Evolutionary conservation across 2,888 invertebrate genomes (phyloP), one percentile per base, ranked within the genome.

Genomic region (Drosophila tanythrix): DNA sequence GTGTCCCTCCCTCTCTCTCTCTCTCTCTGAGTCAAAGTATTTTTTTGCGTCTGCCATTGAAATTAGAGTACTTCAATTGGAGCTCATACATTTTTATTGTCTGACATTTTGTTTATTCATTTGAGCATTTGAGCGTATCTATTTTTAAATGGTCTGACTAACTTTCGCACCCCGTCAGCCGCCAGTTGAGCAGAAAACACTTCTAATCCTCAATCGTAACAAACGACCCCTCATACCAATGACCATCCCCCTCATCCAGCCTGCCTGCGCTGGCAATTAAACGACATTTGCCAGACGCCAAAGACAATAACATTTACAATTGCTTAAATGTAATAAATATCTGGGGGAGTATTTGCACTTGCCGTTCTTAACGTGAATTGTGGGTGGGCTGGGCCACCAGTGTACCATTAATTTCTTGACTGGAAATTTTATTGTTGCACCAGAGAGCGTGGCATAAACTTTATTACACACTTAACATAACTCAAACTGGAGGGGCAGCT

Each of bases 271-370:
- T 66, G 86, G 89, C 90, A 88, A 87, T 87, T 87, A 90, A 79
- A 90, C 76, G 83, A 86, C 83, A 82, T 75, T 89, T 80, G 76
- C 86, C 86, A 90, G 90, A 86, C 87, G 79, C 79, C 86, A 83
- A 83, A 83, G 81, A 83, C 87, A 90, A 86, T 86, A 89, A 87
- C 90, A 90, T 86, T 88, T 88, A 82, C 89, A 88, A 86, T 89
- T 90, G 87, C 90, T 88, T 62, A 86, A 89, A 70, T 85, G 85
- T 85, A 85, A 85, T 85, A 85, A 85, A 85, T 83, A 83, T 84
- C 79, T 57, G 62, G 58, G 48, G 46, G 52, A 57, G 55, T 63
- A 53, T 55, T 69, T 57, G 50, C 55, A 38, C 29, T 40, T 67
- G n/a, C 48, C 66, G 31, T 59, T 70, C 38, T 31, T 55, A 11